A percentile compares a stretch with the other conserved stretches of the same genome.
phyloP scores from a whole-genome alignment of 2,888 invertebrate species.

The Xylophagus ater region DNA sequence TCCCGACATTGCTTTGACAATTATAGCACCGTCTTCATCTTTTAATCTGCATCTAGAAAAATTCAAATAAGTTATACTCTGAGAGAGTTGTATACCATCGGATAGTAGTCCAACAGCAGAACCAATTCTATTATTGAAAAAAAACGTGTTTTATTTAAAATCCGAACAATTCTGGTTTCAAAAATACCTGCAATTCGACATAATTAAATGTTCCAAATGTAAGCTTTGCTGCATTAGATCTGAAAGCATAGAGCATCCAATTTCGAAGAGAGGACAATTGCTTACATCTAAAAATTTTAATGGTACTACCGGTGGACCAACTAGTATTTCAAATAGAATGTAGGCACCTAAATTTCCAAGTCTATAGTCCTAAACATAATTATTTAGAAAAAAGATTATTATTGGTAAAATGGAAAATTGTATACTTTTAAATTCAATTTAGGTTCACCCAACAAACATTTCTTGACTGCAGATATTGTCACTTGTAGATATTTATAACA shows the following conservation, averaged over 20 bases:
- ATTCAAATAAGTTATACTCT: slow-evolving; percentile 9
- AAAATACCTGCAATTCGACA: slow-evolving; percentile 10
- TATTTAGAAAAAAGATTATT: too few species aligned
- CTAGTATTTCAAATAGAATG: slow-evolving; percentile 3
- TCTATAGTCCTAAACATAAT: too few species aligned
- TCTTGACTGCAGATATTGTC: too few species aligned
- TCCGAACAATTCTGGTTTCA: too few species aligned
- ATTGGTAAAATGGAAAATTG: too few species aligned
- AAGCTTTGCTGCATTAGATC: slow-evolving; percentile 2
- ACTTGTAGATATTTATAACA: too few species aligned
- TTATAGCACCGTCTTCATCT: slow-evolving; percentile 12
- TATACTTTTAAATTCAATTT: too few species aligned
- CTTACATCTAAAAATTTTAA: slow-evolving; percentile 7
- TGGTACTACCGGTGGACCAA: not conserved
- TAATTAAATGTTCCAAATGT: slow-evolving; percentile 7
- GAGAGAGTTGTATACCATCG: slow-evolving; percentile 7
- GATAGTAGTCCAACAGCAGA: slow-evolving; percentile 5
- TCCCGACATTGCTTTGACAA: slow-evolving; percentile 1
- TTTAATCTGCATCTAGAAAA: slow-evolving; percentile 11
- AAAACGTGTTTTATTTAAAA: too few species aligned
- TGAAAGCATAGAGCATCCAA: slow-evolving; percentile 6
- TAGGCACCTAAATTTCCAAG: too few species aligned
- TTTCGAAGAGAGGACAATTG: not conserved
- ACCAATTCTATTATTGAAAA: too few species aligned
- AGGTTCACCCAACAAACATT: too few species aligned